Percentiles rank a stretch among this genome's conserved stretches.
Conservation (phyloP, 1,140 invertebrate genomes). For the Bombus superbus region DNA sequence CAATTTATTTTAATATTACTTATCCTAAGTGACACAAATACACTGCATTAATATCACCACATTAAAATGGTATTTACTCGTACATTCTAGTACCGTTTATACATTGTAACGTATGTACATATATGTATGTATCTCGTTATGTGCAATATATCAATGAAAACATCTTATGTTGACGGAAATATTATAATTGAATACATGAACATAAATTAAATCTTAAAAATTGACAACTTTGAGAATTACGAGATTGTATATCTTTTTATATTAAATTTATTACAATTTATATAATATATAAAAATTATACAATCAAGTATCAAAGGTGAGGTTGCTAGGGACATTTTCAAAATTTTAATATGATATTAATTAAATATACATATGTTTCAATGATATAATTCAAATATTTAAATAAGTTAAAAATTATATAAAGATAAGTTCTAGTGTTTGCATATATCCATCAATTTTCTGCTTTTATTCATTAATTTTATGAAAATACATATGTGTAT, state of each 20-base stretch:
- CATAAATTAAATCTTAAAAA: background rate
- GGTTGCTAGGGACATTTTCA: slow-evolving; percentile 17
- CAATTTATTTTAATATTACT: slow-evolving; percentile 25
- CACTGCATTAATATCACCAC: slow-evolving; percentile 22
- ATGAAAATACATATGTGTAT: too few species aligned
- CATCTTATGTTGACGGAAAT: background rate
- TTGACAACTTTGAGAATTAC: background rate
- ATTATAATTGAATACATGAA: background rate
- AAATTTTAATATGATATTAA: background rate
- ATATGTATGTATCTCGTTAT: background rate
- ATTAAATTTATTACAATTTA: background rate
- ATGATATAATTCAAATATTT: too few species aligned
- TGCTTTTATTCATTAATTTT: background rate
- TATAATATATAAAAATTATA: background rate
- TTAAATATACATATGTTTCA: background rate
- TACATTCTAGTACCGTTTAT: background rate
- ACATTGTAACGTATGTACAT: background rate
- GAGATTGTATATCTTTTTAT: background rate
- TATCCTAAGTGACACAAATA: slow-evolving; percentile 29
- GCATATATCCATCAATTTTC: background rate
- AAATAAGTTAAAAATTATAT: background rate
- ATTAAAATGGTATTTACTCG: background rate
- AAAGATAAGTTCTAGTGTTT: background rate
- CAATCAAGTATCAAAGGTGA: background rate
- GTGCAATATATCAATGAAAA: background rate